Base-by-base conservation (phyloP, 2,888 invertebrate genomes). In the Drosophila rubida region DNA sequence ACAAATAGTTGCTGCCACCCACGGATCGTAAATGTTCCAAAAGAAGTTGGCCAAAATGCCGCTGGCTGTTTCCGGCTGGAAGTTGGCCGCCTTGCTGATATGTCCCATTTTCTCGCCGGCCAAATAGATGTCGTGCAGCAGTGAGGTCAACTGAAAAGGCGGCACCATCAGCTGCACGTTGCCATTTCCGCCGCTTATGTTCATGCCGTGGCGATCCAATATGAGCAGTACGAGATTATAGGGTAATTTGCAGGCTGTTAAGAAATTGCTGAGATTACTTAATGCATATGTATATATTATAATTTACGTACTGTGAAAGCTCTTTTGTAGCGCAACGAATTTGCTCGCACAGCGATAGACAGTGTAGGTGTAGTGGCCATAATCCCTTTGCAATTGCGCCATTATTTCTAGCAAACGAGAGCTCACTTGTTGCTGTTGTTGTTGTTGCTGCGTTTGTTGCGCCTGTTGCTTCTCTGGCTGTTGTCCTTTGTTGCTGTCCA, bases 1-100 rank as follows among this genome's bases (percentile, higher is more conserved):
- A 27, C 1, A 32, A 11, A 30, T 5, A 13, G 2, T 6, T 32
- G 32, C 32, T 3, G 13, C 22, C 4, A 9, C 90, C 69, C 83
- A 92, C 91, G 91, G 90, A 84, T 92, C 92, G 71, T 90, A 92
- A 44, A 92, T 78, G 48, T 91, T 91, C 92, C 91, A 92, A 62
- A 92, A 89, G 65, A 92, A 92, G 67, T 91, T 92, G 2, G 90
- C 73, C 32, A 92, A 61, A 2, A 91, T 76, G 0, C 82, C 71
- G 0, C 90, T 89, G 2, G 90, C 84, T 1, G 73, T 74, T 35
- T 91, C 90, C 50, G 91, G 60, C n/a, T 90, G 72, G 69, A 86
- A 90, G 16, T 72, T 61, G 4, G 65, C 49, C 0, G 72, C 63
- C 44, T 90, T 88, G 2, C 77, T 75, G 30, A 91, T 91, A 49